Evolutionary conservation across 1,140 invertebrate species (phyloP).

Genomic region (Rhopalosiphum padi): DNA sequence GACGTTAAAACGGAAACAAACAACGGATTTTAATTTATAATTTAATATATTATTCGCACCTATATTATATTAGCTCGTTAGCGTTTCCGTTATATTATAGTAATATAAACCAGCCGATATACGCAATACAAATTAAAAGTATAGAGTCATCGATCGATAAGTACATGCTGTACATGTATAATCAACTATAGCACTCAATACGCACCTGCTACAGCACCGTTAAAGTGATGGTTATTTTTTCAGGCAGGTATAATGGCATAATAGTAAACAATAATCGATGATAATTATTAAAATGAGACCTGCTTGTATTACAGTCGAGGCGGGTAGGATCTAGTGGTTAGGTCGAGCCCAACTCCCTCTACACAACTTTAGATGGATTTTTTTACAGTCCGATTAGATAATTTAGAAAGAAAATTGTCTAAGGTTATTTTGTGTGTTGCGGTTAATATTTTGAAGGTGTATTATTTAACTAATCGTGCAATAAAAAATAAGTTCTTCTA

Average conservation of each 20-base stretch:
- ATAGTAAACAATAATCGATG: not conserved
- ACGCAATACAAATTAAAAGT: not conserved
- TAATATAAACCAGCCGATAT: not conserved
- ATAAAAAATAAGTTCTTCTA: not conserved
- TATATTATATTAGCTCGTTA: not conserved
- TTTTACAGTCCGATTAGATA: not conserved
- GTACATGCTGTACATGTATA: not conserved
- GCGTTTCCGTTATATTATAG: constrained; percentile 6
- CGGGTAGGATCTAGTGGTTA: not conserved
- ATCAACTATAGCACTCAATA: not conserved
- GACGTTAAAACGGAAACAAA: not conserved
- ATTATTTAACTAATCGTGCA: not conserved
- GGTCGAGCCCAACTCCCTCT: not conserved
- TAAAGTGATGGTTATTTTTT: not conserved
- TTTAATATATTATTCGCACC: not conserved
- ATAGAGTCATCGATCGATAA: not conserved
- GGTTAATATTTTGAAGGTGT: not conserved
- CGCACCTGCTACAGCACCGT: not conserved
- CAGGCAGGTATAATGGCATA: not conserved
- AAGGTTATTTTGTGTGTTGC: not conserved
- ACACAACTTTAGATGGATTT: not conserved
- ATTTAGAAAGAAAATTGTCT: not conserved
- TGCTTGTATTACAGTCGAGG: not conserved
- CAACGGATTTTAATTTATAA: not conserved
- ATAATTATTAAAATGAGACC: not conserved